Conservation (phyloP, 2,797 vertebrate genomes). For the Eutrigla gurnardus region DNA sequence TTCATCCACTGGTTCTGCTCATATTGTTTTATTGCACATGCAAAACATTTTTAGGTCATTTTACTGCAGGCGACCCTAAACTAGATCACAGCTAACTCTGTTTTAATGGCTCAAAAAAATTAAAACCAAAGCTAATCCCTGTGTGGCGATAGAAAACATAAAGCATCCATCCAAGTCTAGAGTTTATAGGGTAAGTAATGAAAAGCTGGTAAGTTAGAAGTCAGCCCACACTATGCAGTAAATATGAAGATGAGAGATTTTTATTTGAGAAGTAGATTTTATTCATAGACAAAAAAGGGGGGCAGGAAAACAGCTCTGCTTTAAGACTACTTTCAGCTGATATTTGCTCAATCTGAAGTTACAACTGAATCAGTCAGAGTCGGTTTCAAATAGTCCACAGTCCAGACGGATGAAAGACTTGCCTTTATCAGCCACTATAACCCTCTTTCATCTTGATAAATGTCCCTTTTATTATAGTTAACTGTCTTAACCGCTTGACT, state of each 20-base stretch:
- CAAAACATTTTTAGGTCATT: background rate
- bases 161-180: slow-evolving; percentile 19
- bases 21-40: background rate
- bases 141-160: slow-evolving; percentile 9
- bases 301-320: background rate
- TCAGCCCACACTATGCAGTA: slow-evolving; percentile 15
- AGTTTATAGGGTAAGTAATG: slow-evolving; percentile 40
- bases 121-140: background rate
- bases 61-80: slow-evolving; percentile 13
- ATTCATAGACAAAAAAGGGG: background rate
- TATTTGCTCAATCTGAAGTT: slow-evolving; percentile 17
- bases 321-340: background rate
- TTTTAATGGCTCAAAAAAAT: slow-evolving; percentile 37
- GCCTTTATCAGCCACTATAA: slow-evolving; percentile 27
- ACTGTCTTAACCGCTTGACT: slow-evolving; percentile 32
- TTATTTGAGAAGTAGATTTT: slow-evolving; percentile 29
- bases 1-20: background rate
- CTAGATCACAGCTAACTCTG: slow-evolving; percentile 16
- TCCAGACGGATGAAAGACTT: slow-evolving; percentile 23
- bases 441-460: slow-evolving; percentile 37
- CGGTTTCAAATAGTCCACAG: slow-evolving; percentile 10
- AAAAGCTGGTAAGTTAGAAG: slow-evolving; percentile 19
- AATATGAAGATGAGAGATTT: slow-evolving; percentile 26
- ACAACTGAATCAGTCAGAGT: slow-evolving; percentile 18
- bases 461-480: slow-evolving; percentile 40